Conservation (phyloP, 2,113 vertebrate species). For the Craseonycteris thonglongyai region DNA sequence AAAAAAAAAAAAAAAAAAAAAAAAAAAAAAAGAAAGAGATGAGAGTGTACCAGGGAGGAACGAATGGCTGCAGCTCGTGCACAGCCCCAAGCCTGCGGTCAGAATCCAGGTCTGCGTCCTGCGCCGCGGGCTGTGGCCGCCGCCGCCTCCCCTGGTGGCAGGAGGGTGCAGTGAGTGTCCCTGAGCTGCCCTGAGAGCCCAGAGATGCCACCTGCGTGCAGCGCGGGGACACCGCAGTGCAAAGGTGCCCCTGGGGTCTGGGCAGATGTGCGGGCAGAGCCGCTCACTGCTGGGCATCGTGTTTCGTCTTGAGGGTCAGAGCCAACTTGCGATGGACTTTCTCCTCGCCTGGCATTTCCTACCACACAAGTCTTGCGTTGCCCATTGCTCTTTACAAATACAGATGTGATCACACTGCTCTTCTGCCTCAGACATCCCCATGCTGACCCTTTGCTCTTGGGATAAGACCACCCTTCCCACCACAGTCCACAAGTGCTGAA, state of each 20-base stretch:
- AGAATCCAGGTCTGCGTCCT: neutral
- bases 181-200: neutral
- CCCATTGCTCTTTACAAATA: neutral
- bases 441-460: neutral
- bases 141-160: neutral
- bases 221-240: neutral
- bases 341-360: neutral
- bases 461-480: neutral
- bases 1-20: too few species aligned
- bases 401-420: neutral
- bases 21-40: too few species aligned
- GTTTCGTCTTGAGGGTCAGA: neutral
- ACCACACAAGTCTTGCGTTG: neutral
- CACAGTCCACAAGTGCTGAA: neutral
- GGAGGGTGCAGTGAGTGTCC: neutral
- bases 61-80: neutral
- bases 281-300: neutral
- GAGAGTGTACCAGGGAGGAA: neutral
- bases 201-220: neutral
- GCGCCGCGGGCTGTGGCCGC: neutral
- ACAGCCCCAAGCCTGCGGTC: neutral
- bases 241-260: neutral
- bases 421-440: neutral
- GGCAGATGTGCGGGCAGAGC: neutral
- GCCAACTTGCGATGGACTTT: neutral